phyloP scores from a whole-genome alignment of 2,797 vertebrate species.

The Arvicola amphibius region DNA sequence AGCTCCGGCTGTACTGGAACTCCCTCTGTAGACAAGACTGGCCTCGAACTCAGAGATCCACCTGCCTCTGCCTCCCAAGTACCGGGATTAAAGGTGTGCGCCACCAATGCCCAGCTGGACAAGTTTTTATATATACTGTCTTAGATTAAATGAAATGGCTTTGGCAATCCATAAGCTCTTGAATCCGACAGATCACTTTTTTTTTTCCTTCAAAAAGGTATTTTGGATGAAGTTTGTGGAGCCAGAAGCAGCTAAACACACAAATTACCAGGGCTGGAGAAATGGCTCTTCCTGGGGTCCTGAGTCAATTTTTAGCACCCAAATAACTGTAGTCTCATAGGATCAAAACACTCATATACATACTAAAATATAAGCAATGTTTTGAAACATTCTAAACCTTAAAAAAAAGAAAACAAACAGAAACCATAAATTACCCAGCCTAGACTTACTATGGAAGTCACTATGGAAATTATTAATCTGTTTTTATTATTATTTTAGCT shows the following conservation, averaged over 20 bases:
- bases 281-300: not conserved
- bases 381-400: not conserved
- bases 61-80: not conserved
- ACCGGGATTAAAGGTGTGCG: not conserved
- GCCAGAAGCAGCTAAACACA: not conserved
- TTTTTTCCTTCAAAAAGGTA: not conserved
- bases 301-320: not conserved
- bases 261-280: not conserved
- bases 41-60: not conserved
- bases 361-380: not conserved
- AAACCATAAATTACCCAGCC: not conserved
- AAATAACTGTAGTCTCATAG: not conserved
- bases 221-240: not conserved
- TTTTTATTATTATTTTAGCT: not conserved
- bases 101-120: not conserved
- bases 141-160: conserved; percentile 7
- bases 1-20: not conserved
- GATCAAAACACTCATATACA: not conserved
- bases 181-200: not conserved
- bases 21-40: not conserved
- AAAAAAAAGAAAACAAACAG: not conserved
- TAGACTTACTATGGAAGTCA: not conserved
- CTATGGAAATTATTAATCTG: not conserved
- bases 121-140: conserved; percentile 22
- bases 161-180: not conserved